These are phyloP conservation scores for Castor canadensis DNA, from an alignment of 2,113 vertebrate genomes.

Conservation along the genomic window DNA sequence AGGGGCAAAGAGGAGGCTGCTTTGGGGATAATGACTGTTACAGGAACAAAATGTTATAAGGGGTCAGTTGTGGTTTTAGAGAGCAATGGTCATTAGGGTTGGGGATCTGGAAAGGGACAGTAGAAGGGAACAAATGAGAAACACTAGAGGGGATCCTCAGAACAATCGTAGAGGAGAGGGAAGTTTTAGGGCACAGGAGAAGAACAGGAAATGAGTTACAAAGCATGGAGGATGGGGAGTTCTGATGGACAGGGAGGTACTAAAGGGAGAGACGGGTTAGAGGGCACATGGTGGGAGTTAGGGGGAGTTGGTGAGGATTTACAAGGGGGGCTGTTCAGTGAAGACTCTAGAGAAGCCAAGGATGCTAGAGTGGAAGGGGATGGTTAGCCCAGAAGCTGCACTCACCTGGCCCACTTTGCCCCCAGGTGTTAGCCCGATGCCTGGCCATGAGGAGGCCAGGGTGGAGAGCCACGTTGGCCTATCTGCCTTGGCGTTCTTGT, in stretches of 20 bases:
- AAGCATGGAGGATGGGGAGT: background rate
- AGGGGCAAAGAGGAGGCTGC: background rate
- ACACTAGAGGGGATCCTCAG: background rate
- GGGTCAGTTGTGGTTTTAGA: background rate
- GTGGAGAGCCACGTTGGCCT: slow-evolving; percentile 18
- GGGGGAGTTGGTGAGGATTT: background rate
- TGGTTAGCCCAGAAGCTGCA: background rate
- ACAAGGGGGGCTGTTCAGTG: background rate
- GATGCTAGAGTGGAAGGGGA: background rate
- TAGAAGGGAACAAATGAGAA: background rate
- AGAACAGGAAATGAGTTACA: background rate
- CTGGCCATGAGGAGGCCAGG: too few species aligned
- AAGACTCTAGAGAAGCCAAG: background rate
- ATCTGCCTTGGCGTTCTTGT: background rate
- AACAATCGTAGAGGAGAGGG: background rate
- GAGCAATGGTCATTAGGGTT: background rate
- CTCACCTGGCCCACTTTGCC: background rate
- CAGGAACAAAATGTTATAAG: background rate
- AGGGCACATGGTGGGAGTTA: background rate
- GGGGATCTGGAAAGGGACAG: background rate
- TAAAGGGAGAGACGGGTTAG: background rate
- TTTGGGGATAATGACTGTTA: background rate
- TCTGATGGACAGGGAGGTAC: background rate
- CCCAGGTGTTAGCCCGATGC: too few species aligned
- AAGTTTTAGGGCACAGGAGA: background rate